These are phyloP conservation scores for Mesocricetus auratus DNA, from an alignment of 2,113 vertebrate species.

Conservation along the genomic window DNA sequence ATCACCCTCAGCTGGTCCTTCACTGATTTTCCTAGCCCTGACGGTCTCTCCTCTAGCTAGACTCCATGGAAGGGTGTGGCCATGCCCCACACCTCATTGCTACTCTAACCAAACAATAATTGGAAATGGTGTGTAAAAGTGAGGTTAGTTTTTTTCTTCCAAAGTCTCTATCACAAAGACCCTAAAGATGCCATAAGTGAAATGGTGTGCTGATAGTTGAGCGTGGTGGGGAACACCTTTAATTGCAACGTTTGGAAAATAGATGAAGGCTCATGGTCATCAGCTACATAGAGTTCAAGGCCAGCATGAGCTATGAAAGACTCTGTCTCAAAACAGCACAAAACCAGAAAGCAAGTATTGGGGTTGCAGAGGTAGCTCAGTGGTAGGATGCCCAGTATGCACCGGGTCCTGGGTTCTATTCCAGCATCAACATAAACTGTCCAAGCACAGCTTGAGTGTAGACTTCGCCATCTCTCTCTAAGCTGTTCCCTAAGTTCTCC, in stretches of 20 bases:
- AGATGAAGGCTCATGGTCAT: neutral
- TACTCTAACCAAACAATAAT: neutral
- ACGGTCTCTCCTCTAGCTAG: neutral
- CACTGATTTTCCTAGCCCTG: neutral
- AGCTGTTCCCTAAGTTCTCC: no score
- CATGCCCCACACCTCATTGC: neutral
- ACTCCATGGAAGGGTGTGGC: neutral
- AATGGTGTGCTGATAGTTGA: neutral
- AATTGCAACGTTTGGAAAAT: neutral
- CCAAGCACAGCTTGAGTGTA: neutral
- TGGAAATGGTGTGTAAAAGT: neutral
- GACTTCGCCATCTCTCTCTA: neutral
- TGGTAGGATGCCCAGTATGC: neutral
- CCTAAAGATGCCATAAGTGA: neutral
- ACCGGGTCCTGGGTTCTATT: neutral
- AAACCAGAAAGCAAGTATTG: neutral
- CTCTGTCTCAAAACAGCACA: neutral
- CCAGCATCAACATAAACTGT: neutral
- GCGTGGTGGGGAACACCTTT: no score
- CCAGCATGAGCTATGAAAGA: neutral
- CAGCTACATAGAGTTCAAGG: neutral
- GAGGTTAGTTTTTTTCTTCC: neutral
- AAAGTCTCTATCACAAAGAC: neutral
- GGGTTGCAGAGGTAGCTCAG: neutral
- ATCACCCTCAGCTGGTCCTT: neutral